A percentile compares a stretch with the other conserved stretches of the same genome.
Evolutionary conservation across 2,797 vertebrate genomes (phyloP).

Genomic region (Coendou prehensilis): DNA sequence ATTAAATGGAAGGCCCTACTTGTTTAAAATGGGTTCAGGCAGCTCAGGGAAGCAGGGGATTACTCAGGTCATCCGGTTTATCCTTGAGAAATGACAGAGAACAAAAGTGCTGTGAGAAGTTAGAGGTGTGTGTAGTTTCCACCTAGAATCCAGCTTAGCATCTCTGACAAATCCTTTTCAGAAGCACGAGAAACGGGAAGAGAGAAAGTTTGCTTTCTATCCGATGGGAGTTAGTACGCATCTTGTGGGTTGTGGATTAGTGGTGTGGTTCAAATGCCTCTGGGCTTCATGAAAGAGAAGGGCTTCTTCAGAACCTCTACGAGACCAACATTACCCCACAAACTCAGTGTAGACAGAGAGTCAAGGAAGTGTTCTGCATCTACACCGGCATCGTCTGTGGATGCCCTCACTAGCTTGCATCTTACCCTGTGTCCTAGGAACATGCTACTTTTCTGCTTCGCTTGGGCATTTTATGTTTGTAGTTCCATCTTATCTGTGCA

Average conservation of each 20-base stretch:
- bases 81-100: neutral
- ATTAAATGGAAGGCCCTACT: neutral
- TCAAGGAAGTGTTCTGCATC: neutral
- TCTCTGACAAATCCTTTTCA: neutral
- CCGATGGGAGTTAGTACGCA: neutral
- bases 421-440: neutral
- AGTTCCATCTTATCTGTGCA: neutral
- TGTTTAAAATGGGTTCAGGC: neutral
- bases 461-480: neutral
- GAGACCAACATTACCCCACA: neutral
- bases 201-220: neutral
- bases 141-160: neutral
- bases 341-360: neutral
- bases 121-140: neutral
- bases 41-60: neutral
- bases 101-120: neutral
- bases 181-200: neutral
- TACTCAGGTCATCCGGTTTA: neutral
- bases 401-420: neutral
- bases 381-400: rapidly evolving
- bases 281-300: neutral
- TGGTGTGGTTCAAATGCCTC: neutral
- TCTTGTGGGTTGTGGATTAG: neutral
- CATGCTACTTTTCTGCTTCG: neutral
- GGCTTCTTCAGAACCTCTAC: neutral